These are phyloP conservation scores for Megathymus violae DNA, from an alignment of 1,140 invertebrate genomes.

Conservation along the genomic window DNA sequence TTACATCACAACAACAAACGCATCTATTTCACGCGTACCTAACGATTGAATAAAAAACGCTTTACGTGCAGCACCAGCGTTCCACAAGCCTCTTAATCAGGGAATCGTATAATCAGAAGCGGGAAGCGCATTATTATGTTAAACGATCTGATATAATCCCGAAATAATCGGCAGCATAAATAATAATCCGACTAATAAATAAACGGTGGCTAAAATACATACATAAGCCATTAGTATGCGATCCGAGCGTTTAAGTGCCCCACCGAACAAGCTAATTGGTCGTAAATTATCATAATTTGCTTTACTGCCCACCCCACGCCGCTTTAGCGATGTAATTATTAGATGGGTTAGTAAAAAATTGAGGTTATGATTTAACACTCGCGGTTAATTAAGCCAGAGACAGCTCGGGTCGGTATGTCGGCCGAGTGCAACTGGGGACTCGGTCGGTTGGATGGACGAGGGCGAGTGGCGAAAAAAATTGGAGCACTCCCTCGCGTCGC, in stretches of 20 bases:
- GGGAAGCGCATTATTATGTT: slow-evolving; percentile 35
- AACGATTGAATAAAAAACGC: too few relatives aligned
- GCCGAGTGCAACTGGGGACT: too few relatives aligned
- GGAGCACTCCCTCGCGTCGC: too few relatives aligned
- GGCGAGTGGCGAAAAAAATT: too few relatives aligned
- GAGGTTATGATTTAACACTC: slow-evolving; percentile 34
- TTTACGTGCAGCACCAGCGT: too few relatives aligned
- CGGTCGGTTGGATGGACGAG: too few relatives aligned
- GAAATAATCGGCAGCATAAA: slow-evolving; percentile 34
- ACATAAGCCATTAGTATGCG: slow-evolving; percentile 50
- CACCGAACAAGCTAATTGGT: slow-evolving; percentile 53
- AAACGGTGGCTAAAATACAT: slow-evolving; percentile 47
- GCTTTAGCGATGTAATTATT: slow-evolving; percentile 43
- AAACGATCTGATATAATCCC: slow-evolving; percentile 32
- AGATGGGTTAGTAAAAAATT: slow-evolving; percentile 39
- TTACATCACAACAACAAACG: too few relatives aligned
- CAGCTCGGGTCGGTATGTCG: too few relatives aligned
- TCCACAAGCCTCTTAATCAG: too few relatives aligned
- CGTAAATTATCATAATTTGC: slow-evolving; percentile 64
- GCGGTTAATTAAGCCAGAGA: not conserved
- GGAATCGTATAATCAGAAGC: slow-evolving; percentile 22
- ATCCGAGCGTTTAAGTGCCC: slow-evolving; percentile 49
- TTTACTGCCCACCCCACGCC: slow-evolving; percentile 43
- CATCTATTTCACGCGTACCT: too few relatives aligned
- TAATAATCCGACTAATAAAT: slow-evolving; percentile 48